A percentile compares a stretch with the other conserved stretches of the same genome.
phyloP scores from a whole-genome alignment of 2,797 vertebrate species.

The Notamacropus eugenii region DNA sequence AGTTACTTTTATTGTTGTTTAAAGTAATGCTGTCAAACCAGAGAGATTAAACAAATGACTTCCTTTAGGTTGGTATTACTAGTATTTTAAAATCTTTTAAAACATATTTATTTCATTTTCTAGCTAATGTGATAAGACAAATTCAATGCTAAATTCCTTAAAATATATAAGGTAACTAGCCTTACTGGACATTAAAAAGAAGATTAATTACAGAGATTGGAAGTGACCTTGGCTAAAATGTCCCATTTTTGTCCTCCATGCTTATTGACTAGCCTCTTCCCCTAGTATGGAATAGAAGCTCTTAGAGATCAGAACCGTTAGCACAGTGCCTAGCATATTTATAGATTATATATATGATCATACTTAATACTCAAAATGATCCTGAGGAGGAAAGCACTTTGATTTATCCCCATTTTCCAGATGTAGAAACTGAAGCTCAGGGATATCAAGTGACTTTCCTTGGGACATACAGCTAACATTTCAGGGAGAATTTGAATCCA shows the following conservation, averaged over 20 bases:
- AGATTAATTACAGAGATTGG: background rate
- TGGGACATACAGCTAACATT: background rate
- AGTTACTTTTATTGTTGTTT: background rate
- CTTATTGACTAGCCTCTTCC: background rate
- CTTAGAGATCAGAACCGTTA: background rate
- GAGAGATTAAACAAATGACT: background rate
- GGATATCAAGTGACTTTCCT: background rate
- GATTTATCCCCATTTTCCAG: background rate
- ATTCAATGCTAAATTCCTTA: background rate
- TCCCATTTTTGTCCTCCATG: background rate
- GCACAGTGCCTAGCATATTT: background rate
- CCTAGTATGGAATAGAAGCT: background rate
- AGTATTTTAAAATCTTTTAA: background rate
- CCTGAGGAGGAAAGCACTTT: background rate
- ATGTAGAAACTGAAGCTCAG: background rate
- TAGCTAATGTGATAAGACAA: background rate
- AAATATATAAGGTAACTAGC: background rate
- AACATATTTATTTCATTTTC: background rate
- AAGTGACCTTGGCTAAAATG: background rate
- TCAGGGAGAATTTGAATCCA: background rate
- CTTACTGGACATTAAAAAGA: background rate
- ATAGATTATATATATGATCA: background rate
- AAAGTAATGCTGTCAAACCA: background rate
- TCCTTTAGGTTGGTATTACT: background rate
- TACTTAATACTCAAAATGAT: background rate